These are phyloP conservation scores for Protobothrops flavoviridis DNA, from an alignment of 2,113 vertebrate species.

Conservation along the genomic window DNA sequence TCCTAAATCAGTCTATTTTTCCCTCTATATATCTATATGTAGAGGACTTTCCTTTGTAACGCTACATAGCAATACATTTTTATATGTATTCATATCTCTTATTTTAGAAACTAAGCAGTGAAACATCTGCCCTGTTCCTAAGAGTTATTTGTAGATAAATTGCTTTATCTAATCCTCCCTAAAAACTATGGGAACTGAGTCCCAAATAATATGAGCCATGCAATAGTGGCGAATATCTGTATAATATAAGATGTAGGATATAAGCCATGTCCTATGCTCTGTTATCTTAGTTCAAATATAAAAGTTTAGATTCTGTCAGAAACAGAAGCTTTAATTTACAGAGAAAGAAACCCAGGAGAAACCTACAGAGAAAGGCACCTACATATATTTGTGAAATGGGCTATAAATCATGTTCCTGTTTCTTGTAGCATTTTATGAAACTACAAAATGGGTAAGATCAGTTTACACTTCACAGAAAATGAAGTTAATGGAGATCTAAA, in stretches of 20 bases:
- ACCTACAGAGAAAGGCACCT: neutral
- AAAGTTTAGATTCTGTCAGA: neutral
- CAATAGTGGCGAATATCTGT: no score
- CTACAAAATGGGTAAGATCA: no score
- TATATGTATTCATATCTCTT: neutral
- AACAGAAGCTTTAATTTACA: neutral
- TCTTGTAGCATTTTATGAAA: neutral
- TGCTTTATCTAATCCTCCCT: neutral
- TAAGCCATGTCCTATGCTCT: neutral
- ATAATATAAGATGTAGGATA: neutral
- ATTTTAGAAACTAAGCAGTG: neutral
- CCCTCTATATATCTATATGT: neutral
- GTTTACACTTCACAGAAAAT: no score
- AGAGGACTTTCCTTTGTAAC: neutral
- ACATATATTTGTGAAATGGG: neutral
- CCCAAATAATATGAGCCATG: neutral
- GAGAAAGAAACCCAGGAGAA: neutral
- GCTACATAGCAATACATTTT: neutral
- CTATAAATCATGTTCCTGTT: neutral
- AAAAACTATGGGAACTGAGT: neutral
- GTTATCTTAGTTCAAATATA: neutral
- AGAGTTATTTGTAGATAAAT: neutral
- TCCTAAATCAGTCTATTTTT: neutral
- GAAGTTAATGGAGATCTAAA: no score
- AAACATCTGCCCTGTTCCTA: neutral